These are phyloP conservation scores for Apaloderma vittatum DNA, from an alignment of 2,113 vertebrate species.

Conservation along the genomic window DNA sequence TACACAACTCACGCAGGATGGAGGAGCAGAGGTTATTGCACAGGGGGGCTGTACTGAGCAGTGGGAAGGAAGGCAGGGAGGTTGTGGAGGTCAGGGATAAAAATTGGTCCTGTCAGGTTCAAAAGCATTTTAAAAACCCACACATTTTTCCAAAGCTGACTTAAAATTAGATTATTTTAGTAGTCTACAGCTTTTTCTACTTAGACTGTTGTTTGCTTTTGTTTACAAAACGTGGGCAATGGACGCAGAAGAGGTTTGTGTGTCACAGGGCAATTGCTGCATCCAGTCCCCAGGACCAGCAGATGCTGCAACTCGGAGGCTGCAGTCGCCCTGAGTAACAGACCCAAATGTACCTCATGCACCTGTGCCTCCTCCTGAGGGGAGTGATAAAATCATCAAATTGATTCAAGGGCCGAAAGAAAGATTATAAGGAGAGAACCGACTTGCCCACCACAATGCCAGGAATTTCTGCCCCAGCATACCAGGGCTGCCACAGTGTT, in stretches of 20 bases:
- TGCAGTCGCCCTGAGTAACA: neutral
- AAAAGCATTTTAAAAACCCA: neutral
- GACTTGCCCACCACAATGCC: neutral
- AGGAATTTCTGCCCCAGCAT: neutral
- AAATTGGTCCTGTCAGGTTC: neutral
- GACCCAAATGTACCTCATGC: neutral
- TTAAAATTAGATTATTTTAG: neutral
- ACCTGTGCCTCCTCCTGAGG: neutral
- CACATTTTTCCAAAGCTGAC: neutral
- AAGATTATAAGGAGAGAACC: neutral
- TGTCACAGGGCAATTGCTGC: neutral
- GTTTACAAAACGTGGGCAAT: neutral
- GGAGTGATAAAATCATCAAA: neutral
- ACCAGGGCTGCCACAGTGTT: neutral
- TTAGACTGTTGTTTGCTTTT: neutral
- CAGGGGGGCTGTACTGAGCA: neutral
- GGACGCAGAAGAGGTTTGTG: neutral
- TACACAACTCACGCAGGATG: neutral
- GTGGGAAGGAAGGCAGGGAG: neutral
- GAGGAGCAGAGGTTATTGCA: constrained; percentile 13
- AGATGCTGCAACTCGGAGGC: neutral
- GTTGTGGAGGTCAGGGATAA: neutral
- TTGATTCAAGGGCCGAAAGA: neutral
- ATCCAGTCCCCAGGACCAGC: neutral
- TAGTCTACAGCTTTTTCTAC: neutral